A percentile compares a stretch with the other conserved stretches of the same genome.
These are phyloP conservation scores for Oryctolagus cuniculus DNA, from an alignment of 2,113 vertebrate genomes.

Conservation along the genomic window DNA sequence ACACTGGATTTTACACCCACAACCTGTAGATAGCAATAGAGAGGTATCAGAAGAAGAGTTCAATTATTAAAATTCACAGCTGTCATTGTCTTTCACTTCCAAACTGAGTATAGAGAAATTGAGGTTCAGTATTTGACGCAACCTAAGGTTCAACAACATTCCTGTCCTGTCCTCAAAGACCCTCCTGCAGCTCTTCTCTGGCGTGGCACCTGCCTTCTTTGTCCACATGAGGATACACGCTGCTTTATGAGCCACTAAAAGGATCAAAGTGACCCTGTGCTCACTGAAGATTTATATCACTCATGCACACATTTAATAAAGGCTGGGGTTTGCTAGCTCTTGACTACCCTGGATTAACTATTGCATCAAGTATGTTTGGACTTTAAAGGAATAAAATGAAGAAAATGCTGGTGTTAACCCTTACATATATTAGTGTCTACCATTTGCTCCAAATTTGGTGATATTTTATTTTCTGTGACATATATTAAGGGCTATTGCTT, in stretches of 20 bases:
- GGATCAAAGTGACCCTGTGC: conserved; percentile 73
- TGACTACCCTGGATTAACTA: conserved; percentile 50
- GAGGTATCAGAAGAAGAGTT: conserved; percentile 53
- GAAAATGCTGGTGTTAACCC: conserved; percentile 21
- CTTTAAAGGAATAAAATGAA: background rate
- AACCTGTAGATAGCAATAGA: conserved; percentile 32
- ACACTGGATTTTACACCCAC: conserved; percentile 23
- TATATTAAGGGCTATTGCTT: background rate
- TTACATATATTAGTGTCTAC: background rate
- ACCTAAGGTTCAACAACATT: background rate
- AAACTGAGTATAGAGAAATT: background rate
- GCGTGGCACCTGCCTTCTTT: background rate
- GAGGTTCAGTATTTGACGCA: background rate
- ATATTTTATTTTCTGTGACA: background rate
- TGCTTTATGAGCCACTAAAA: conserved; percentile 69
- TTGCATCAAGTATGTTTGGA: background rate
- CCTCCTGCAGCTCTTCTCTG: background rate
- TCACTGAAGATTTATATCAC: conserved; percentile 60
- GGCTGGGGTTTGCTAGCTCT: conserved; percentile 15
- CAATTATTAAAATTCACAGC: conserved; percentile 14
- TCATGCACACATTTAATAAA: conserved; percentile 61
- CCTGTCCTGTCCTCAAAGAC: background rate
- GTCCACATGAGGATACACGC: background rate
- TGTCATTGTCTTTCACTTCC: conserved; percentile 53
- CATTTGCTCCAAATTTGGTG: background rate